Evolutionary conservation across 2,888 invertebrate genomes (phyloP), one percentile per base, ranked within the genome.

Genomic region (Apantesis nais): DNA sequence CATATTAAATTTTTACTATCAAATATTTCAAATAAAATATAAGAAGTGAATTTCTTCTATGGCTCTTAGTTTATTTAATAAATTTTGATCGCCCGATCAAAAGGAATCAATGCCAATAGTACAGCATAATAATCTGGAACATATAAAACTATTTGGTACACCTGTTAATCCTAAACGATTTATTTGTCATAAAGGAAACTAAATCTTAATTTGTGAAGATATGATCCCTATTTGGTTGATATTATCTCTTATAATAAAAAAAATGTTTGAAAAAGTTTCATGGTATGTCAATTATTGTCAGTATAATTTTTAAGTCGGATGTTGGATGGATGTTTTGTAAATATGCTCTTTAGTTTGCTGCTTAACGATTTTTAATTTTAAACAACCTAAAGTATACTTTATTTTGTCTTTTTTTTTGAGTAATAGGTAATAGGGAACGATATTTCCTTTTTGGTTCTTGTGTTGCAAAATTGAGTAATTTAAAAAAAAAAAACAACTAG

Each of bases 131-230:
- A 58, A 58, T 16, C 2, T 25, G 25, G 3, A 25, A 55, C 25
- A 12, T 12, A 12, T 55, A 14, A 52, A 65, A 66, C 41, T 58
- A 31, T 41, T 5, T 70, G 71, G 68, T 71, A 72, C 72, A 52
- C 52, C 66, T 79, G 73, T 77, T 77, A 72, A 74, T 74, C 68
- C 31, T 58, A 64, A 29, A 60, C 62, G 60, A 67, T 60, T 66
- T 34, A 70, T 72, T 76, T 72, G 76, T 78, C 74, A 76, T 71
- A 75, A 75, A 70, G 66, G 60, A 78, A 64, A 62, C n/a, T 58
- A 74, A 75, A 79, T 77, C 68, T 79, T 72, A 68, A 60, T 58
- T 65, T 63, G 55, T 44, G 37, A 65, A 78, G 73, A 73, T 71
- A 58, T 68, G n/a, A n/a, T n/a, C n/a, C n/a, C n/a, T n/a, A n/a